Base-by-base conservation (phyloP, 2,797 vertebrate genomes). In the Erethizon dorsatum region DNA sequence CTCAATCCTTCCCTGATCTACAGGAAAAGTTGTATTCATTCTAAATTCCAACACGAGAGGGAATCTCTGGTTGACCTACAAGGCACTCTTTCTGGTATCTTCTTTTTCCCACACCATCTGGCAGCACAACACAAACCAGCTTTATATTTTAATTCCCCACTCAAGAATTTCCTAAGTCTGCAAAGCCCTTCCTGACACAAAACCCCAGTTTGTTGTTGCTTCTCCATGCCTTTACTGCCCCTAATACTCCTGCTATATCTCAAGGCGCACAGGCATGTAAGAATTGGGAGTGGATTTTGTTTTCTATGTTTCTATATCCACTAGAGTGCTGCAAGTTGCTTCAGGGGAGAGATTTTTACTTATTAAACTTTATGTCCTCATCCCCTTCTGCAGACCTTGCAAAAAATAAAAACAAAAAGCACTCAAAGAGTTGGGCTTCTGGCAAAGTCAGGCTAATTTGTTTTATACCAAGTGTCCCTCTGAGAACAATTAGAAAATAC, bases 361-460 rank as follows among this genome's bases (percentile, higher is more conserved):
- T 90, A 45, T 63, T 93, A 89, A 91, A 91, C 20, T 86, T 33
- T 56, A 6, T 73, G 31, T 88, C 77, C 57, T 75, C n/a, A 57
- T 65, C 17, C 9, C 6, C 24, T 93, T 88, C 41, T 73, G 6
- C 31, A 95, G 57, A 94, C 31, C 3, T 56, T 73, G 8, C 61
- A 41, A 89, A 84, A 78, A 83, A 57, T 9, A 1, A 65, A 63
- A 59, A 47, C 2, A 14, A 61, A 89, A 57, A 83, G 2, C 13
- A 41, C 4, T 65, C 9, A 59, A 56, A 33, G 54, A 92, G 3
- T 20, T 85, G 28, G 31, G 59, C 13, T 92, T 78, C 83, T 87
- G 67, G 80, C 28, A 96, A 96, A 96, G 31, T 63, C 37, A 82
- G 33, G 61, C 77, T 75, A 83, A 92, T 83, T 73, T 93, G 28